Percentiles rank a stretch among this genome's conserved stretches.
Evolutionary conservation across 2,888 invertebrate genomes (phyloP).

Genomic region (Tuta absoluta): DNA sequence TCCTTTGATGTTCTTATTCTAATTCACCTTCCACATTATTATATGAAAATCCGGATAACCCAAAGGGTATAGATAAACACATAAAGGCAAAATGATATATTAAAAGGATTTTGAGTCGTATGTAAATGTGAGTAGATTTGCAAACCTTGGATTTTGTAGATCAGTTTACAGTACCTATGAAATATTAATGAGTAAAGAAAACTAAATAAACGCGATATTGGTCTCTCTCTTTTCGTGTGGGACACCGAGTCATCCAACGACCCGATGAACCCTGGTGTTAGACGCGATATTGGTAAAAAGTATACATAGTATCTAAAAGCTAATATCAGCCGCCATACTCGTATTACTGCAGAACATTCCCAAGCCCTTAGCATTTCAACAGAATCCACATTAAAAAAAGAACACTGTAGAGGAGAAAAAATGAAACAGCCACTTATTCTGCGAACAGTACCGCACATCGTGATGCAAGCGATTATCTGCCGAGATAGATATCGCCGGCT

Average conservation of each 20-base stretch:
- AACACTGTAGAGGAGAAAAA: slow-evolving; percentile 32
- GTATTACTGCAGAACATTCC: background rate
- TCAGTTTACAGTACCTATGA: background rate
- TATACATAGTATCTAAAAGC: background rate
- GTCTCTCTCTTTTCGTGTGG: too few relatives aligned
- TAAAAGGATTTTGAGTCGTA: slow-evolving; percentile 14
- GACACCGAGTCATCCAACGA: too few relatives aligned
- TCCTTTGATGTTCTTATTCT: slow-evolving; percentile 22
- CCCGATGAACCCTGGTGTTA: too few relatives aligned
- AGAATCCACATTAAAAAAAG: slow-evolving; percentile 1
- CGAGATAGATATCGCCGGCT: slow-evolving; percentile 55
- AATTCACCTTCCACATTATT: slow-evolving; percentile 22
- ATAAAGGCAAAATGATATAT: slow-evolving; percentile 13
- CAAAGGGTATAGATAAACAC: background rate
- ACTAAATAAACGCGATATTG: too few relatives aligned
- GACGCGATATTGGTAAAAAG: too few relatives aligned
- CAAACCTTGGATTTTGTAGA: background rate
- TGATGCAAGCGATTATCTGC: slow-evolving; percentile 58
- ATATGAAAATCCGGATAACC: slow-evolving; percentile 21
- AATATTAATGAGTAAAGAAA: too few relatives aligned
- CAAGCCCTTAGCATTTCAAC: slow-evolving; percentile 10
- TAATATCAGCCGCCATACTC: too few relatives aligned
- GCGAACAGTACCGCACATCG: slow-evolving; percentile 51
- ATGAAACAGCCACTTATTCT: slow-evolving; percentile 40
- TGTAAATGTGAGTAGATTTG: background rate